Evolutionary conservation across 2,797 vertebrate species (phyloP), one percentile per base, ranked within the genome.

Genomic region (Sternarchorhynchus goeldii): DNA sequence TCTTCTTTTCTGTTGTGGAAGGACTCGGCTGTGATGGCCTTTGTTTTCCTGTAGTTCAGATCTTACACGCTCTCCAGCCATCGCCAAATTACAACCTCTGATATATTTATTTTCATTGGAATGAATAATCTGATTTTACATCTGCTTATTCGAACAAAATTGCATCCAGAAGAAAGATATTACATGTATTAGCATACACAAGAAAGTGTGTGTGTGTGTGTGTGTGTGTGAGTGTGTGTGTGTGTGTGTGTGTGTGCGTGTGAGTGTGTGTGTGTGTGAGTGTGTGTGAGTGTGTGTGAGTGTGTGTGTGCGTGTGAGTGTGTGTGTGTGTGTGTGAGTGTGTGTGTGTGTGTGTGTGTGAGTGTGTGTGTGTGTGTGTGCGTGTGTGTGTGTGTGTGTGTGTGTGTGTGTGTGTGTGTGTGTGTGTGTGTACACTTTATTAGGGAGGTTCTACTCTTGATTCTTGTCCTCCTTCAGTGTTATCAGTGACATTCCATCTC

Each of bases 401-500:
- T 73, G 45, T 72, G 34, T 69, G n/a, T 77, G 75, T 66, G 68
- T 66, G 53, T 58, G 74, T 72, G 68, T 69, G 41, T 62, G 5
- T 53, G 68, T 79, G 56, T 7, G 29, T 39, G 32, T 12, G 6
- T 81, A 31, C 20, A 58, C 16, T 21, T 12, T 25, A 25, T 14
- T 20, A 29, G 41, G 16, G 29, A n/a, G 32, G 8, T 20, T 6
- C 39, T 31, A 14, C 12, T 32, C 25, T 65, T n/a, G 31, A 6
- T 67, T 69, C 80, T 80, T 89, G 77, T 83, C 76, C 79, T 84
- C 81, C 10, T 73, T 6, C 56, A 41, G 36, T 31, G 84, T 87
- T 91, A 92, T 92, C 90, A 88, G 74, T 81, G 71, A 83, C 88
- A 88, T 87, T 75, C 73, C 66, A 21, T 16, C 80, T 63, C 14